A percentile compares a stretch with the other conserved stretches of the same genome.
Conservation (phyloP, 2,888 invertebrate species). For the Machimus rusticus region DNA sequence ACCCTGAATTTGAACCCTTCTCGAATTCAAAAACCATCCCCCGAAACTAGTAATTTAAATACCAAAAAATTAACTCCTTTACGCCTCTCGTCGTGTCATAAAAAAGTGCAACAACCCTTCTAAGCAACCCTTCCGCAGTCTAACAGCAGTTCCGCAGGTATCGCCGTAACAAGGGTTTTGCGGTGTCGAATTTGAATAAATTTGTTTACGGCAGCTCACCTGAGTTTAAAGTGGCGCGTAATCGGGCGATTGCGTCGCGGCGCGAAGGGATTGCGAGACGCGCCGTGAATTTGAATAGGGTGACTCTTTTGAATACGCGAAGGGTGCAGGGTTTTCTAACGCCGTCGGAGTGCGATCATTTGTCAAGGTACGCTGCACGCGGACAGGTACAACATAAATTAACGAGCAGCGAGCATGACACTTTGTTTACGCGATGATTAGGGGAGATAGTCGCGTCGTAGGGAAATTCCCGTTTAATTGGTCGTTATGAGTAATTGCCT, state of each 20-base stretch:
- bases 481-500: not conserved
- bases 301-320: not conserved
- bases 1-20: not conserved
- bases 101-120: not conserved
- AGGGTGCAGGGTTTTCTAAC: not conserved
- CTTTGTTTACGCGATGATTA: constrained; percentile 13
- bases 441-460: not conserved
- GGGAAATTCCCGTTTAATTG: constrained; percentile 15
- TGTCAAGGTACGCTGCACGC: constrained; percentile 22
- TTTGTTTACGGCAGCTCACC: constrained; percentile 39
- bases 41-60: constrained; percentile 24
- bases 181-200: constrained; percentile 46
- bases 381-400: constrained; percentile 36
- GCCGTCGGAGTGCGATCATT: not conserved
- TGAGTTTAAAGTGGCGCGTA: constrained; percentile 27
- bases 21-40: not conserved
- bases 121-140: constrained; percentile 17
- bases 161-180: not conserved
- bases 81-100: not conserved
- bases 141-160: constrained; percentile 6
- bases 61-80: constrained; percentile 19
- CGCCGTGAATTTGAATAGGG: constrained; percentile 19
- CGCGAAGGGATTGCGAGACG: constrained; percentile 21
- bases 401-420: not conserved
- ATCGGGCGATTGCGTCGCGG: not conserved